Evolutionary conservation across 2,113 vertebrate species (phyloP).

Genomic region (Bolborhynchus lineola): DNA sequence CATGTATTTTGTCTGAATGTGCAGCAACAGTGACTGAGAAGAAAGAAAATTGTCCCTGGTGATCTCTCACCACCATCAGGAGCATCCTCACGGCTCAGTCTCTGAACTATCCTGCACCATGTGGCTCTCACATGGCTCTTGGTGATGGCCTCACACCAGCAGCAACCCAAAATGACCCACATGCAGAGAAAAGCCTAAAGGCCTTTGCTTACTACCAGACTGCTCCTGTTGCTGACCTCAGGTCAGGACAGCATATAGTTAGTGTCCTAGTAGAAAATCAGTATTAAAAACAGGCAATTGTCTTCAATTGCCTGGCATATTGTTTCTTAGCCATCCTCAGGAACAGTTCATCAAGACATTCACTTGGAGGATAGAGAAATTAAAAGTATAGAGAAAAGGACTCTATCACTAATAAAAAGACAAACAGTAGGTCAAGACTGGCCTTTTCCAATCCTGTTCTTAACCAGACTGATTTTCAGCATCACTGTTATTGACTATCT

Average conservation of each 20-base stretch:
- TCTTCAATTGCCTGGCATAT: not conserved
- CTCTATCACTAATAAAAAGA: not conserved
- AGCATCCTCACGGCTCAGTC: not conserved
- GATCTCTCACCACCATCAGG: not conserved
- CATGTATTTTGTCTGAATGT: not conserved
- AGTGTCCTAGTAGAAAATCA: not conserved
- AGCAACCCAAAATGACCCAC: not conserved
- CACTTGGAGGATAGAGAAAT: not conserved
- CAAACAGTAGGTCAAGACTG: not conserved
- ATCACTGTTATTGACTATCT: not conserved
- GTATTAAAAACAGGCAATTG: not conserved
- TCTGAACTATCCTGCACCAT: accelerated
- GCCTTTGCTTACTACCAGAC: not conserved
- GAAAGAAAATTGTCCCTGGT: not conserved
- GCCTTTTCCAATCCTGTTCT: not conserved
- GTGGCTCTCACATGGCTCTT: not conserved
- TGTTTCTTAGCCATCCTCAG: not conserved
- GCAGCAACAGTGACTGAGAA: not conserved
- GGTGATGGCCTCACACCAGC: not conserved
- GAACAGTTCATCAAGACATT: not conserved
- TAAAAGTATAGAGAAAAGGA: not conserved
- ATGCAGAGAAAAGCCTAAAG: not conserved
- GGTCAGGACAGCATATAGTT: not conserved
- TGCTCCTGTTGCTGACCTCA: not conserved
- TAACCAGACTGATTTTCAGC: not conserved